Percentiles rank a stretch among this genome's conserved stretches.
Conservation (phyloP, 2,113 vertebrate species). For the Myrmecophaga tridactyla region DNA sequence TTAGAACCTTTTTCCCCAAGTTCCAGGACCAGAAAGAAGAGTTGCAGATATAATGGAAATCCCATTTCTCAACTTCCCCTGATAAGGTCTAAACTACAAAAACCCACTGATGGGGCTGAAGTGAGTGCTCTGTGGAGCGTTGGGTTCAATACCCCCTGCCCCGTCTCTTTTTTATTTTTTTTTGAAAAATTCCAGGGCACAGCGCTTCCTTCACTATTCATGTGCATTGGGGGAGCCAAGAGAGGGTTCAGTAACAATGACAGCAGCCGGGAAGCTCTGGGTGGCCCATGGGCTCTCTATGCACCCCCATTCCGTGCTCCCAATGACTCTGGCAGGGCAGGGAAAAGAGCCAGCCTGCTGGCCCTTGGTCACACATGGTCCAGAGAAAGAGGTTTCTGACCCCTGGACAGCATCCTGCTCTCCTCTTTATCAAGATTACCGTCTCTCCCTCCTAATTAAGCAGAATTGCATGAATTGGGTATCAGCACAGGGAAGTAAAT, state of each 20-base stretch:
- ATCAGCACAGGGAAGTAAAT: neutral
- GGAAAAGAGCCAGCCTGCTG: constrained; percentile 4
- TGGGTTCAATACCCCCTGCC: constrained; percentile 37
- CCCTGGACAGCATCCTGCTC: constrained; percentile 54
- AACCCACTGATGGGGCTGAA: neutral
- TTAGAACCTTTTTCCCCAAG: fast-evolving
- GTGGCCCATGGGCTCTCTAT: no score
- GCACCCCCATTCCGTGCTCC: constrained; percentile 53
- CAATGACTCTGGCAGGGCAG: constrained; percentile 56
- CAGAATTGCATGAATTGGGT: constrained; percentile 77
- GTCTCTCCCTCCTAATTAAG: constrained; percentile 71
- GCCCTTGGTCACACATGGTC: constrained; percentile 63
- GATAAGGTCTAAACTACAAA: no score
- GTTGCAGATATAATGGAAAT: neutral
- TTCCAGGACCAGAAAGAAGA: neutral
- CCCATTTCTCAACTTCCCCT: neutral
- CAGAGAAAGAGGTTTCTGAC: constrained; percentile 60
- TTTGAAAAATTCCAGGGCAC: constrained; percentile 72
- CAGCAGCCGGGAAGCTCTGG: no score
- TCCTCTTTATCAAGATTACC: neutral
- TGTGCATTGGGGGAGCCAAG: constrained; percentile 63
- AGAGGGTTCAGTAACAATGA: constrained; percentile 40
- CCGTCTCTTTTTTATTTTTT: constrained; percentile 57
- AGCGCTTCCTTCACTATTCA: constrained; percentile 69
- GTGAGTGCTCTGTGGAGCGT: neutral